A percentile compares a stretch with the other conserved stretches of the same genome.
Conservation (phyloP, 2,888 invertebrate genomes). For the Dynastes grantii region DNA sequence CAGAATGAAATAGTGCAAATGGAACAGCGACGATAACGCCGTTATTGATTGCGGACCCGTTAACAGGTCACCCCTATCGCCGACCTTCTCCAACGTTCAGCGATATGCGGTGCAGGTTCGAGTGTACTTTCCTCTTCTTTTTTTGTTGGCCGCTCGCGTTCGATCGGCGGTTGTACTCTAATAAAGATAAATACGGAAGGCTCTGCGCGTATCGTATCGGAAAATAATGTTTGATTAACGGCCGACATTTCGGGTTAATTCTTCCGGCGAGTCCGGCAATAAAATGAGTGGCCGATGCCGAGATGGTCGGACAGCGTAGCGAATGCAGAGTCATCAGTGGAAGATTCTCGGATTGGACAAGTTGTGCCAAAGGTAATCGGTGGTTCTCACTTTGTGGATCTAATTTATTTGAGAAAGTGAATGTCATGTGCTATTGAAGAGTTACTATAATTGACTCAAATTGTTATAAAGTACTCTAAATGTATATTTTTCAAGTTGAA, state of each 20-base stretch:
- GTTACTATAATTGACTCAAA: no score
- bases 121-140: neutral
- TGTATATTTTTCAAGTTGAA: no score
- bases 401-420: neutral
- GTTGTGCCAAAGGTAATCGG: neutral
- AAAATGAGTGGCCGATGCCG: neutral
- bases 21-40: constrained; percentile 24
- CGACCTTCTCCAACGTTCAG: neutral
- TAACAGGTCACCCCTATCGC: neutral
- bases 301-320: neutral
- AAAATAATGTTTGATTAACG: constrained; percentile 22
- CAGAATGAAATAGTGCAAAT: constrained; percentile 35
- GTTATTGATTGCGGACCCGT: constrained; percentile 30
- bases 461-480: no score
- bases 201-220: constrained; percentile 9
- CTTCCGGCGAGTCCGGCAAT: constrained; percentile 8
- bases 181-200: constrained; percentile 18
- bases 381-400: neutral
- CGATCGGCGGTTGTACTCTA: neutral
- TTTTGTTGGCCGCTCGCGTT: neutral
- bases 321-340: neutral
- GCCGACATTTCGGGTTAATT: constrained; percentile 11
- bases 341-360: neutral
- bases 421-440: neutral
- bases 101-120: constrained; percentile 1